Percentiles rank a stretch among this genome's conserved stretches.
phyloP scores from a whole-genome alignment of 2,113 vertebrate genomes.

The Saguinus midas region DNA sequence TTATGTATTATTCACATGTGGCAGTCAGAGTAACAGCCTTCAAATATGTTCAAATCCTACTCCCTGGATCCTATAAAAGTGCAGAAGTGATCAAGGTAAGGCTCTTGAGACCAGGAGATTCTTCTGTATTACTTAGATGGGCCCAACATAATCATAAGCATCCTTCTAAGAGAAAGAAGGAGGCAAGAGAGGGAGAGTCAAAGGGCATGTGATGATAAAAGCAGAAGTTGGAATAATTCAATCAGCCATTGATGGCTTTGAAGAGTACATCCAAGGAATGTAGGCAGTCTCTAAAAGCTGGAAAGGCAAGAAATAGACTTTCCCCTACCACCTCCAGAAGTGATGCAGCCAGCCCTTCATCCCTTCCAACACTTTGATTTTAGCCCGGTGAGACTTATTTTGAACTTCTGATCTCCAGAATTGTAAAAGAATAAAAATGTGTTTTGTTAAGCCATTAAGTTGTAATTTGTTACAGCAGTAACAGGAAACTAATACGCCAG shows the following conservation, averaged over 20 bases:
- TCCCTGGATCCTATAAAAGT: not conserved
- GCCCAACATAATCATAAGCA: not conserved
- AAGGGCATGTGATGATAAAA: not conserved
- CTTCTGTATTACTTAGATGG: not conserved
- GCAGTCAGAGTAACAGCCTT: not conserved
- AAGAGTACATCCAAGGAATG: not conserved
- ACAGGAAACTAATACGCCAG: not conserved
- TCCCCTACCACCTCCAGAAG: not conserved
- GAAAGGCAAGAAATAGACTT: not conserved
- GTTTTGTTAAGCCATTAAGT: not conserved
- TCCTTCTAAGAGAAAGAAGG: not conserved
- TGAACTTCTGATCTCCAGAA: not conserved
- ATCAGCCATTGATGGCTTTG: not conserved
- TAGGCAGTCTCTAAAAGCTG: not conserved
- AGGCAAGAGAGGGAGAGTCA: not conserved
- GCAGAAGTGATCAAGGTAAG: not conserved
- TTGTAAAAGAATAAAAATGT: not conserved
- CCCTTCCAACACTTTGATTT: not conserved
- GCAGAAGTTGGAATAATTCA: not conserved
- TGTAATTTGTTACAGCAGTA: not conserved
- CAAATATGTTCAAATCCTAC: no score
- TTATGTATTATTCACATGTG: not conserved
- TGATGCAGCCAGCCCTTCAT: not conserved
- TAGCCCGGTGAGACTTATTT: not conserved
- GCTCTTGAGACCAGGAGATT: not conserved